phyloP scores from a whole-genome alignment of 2,888 invertebrate species.

The Pandemis heparana region DNA sequence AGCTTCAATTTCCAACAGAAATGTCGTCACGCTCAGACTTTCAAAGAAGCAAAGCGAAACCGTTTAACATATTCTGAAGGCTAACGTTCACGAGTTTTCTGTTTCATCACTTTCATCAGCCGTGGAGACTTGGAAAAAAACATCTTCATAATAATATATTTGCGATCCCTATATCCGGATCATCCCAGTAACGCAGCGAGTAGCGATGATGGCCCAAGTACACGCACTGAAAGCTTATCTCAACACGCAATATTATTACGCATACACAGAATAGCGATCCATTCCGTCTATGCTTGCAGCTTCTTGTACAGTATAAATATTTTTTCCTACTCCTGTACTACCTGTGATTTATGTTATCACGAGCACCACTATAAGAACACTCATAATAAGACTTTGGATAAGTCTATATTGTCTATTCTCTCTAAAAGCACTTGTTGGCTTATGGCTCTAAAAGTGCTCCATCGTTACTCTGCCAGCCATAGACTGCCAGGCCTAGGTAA shows the following conservation, averaged over 20 bases:
- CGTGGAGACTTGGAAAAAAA: background rate
- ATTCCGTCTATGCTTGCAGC: background rate
- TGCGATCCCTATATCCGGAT: conserved; percentile 5
- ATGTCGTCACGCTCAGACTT: background rate
- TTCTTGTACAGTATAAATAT: background rate
- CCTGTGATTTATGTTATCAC: no score
- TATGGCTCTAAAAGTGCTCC: no score
- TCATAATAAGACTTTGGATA: no score
- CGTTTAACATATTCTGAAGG: background rate
- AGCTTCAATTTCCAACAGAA: background rate
- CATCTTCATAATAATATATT: conserved; percentile 8
- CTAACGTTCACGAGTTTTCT: background rate
- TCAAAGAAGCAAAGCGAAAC: background rate
- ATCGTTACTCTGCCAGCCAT: no score
- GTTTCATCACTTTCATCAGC: background rate
- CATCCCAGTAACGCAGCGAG: conserved; percentile 11
- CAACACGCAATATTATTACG: conserved; percentile 14
- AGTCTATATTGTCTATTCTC: no score
- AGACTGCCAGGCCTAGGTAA: no score
- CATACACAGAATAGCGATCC: conserved; percentile 4
- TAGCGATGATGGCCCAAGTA: conserved; percentile 7
- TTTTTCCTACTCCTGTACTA: no score
- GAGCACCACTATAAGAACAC: no score
- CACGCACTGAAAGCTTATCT: conserved; percentile 29
- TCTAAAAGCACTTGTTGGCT: no score